phyloP scores from a whole-genome alignment of 1,140 invertebrate species.

The Muscidifurax raptorellus region DNA sequence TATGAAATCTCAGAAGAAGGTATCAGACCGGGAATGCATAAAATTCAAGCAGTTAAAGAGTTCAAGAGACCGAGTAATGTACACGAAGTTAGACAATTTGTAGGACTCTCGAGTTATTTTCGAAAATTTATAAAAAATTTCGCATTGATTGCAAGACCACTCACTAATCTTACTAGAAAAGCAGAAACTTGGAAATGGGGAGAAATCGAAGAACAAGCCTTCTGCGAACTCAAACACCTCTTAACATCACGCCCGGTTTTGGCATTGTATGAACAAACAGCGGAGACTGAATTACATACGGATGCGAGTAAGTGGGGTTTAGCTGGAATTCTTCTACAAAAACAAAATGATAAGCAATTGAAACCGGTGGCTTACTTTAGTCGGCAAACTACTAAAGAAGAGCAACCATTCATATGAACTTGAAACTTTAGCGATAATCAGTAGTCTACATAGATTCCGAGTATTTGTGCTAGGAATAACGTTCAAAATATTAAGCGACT shows the following conservation, averaged over 20 bases:
- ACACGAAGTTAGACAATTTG: constrained; percentile 50
- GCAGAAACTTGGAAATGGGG: constrained; percentile 34
- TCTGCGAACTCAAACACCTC: constrained; percentile 24
- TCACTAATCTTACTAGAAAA: constrained; percentile 46
- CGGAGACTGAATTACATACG: constrained; percentile 52
- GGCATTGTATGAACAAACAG: constrained; percentile 36
- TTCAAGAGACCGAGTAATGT: constrained; percentile 38
- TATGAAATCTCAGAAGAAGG: constrained; percentile 17
- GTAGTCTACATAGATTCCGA: not conserved
- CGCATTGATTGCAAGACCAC: constrained; percentile 44
- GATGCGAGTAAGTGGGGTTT: constrained; percentile 59
- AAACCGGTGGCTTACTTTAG: not conserved
- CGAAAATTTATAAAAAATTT: constrained; percentile 50
- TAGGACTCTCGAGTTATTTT: constrained; percentile 57
- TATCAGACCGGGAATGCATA: constrained; percentile 9
- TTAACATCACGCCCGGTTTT: constrained; percentile 53
- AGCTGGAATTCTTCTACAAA: not conserved
- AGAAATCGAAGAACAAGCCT: constrained; percentile 31
- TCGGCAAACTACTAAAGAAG: not conserved
- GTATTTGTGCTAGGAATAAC: constrained; percentile 46
- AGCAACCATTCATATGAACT: constrained; percentile 21
- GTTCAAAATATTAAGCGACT: constrained; percentile 62
- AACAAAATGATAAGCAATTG: not conserved
- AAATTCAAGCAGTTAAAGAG: constrained; percentile 25
- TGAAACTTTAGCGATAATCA: constrained; percentile 21